A percentile compares a stretch with the other conserved stretches of the same genome.
These are phyloP conservation scores for Hestina assimilis DNA, from an alignment of 1,140 invertebrate genomes.

Conservation along the genomic window DNA sequence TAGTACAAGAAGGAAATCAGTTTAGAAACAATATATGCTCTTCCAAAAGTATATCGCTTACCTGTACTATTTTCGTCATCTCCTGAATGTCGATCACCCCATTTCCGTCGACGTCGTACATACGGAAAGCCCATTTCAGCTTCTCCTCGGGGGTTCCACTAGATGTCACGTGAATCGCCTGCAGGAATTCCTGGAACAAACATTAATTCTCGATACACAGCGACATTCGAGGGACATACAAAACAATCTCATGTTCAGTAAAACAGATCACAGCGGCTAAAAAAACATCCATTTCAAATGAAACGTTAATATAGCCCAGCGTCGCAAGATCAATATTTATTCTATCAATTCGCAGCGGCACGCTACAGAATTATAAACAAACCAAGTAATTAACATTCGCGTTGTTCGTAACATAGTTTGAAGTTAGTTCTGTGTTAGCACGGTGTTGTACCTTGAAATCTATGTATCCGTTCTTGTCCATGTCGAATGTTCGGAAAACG, in stretches of 20 bases:
- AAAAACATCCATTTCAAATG: conserved; percentile 4
- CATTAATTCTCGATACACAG: conserved; percentile 45
- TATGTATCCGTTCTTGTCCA: conserved; percentile 99
- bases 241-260: conserved; percentile 30
- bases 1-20: too few relatives aligned
- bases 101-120: conserved; percentile 99
- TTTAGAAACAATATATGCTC: too few relatives aligned
- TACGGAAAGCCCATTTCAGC: conserved; percentile 99
- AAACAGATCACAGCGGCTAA: background rate
- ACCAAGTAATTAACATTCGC: conserved; percentile 13
- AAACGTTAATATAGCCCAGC: conserved; percentile 12
- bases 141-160: conserved; percentile 98
- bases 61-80: conserved; percentile 96
- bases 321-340: conserved; percentile 18
- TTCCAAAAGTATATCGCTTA: too few relatives aligned
- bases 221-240: conserved; percentile 28
- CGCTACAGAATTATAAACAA: conserved; percentile 17
- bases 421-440: background rate
- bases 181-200: conserved; percentile 93
- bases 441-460: conserved; percentile 87
- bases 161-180: conserved; percentile 98
- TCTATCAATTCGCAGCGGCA: conserved; percentile 31
- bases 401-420: conserved; percentile 18
- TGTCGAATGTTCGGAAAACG: conserved; percentile 99
- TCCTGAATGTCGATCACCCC: conserved; percentile 98